These are phyloP conservation scores for Caerostris extrusa DNA, from an alignment of 1,140 invertebrate genomes.

Conservation along the genomic window DNA sequence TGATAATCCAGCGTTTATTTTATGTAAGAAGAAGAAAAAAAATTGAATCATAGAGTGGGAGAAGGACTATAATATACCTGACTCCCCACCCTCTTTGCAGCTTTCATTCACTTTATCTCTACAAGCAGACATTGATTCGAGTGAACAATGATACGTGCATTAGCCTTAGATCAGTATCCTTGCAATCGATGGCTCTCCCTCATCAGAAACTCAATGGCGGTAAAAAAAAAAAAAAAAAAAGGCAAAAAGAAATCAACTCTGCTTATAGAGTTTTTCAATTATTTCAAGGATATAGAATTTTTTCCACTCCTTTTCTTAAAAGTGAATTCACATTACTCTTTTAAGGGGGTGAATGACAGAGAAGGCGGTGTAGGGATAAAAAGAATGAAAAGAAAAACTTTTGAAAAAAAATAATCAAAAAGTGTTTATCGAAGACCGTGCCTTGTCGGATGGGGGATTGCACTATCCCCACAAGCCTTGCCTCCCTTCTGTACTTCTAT, in stretches of 20 bases:
- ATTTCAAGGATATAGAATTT: conserved; percentile 39
- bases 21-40: neutral
- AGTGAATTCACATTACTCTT: conserved; percentile 46
- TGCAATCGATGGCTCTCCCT: neutral
- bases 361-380: neutral
- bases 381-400: neutral
- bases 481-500: neutral
- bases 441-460: neutral
- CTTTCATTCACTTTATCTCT: conserved; percentile 29
- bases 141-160: conserved; percentile 29
- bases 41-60: neutral
- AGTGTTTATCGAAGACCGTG: conserved; percentile 2
- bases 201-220: neutral
- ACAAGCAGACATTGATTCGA: conserved; percentile 4
- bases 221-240: neutral
- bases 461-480: neutral
- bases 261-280: conserved; percentile 34
- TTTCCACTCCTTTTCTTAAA: conserved; percentile 3
- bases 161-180: neutral
- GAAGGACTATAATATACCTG: neutral
- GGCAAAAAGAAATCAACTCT: conserved; percentile 10
- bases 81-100: neutral
- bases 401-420: neutral
- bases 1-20: neutral
- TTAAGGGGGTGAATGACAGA: neutral